Percentiles rank a stretch among this genome's conserved stretches.
phyloP scores from a whole-genome alignment of 2,113 vertebrate genomes.

The Apteryx owenii region DNA sequence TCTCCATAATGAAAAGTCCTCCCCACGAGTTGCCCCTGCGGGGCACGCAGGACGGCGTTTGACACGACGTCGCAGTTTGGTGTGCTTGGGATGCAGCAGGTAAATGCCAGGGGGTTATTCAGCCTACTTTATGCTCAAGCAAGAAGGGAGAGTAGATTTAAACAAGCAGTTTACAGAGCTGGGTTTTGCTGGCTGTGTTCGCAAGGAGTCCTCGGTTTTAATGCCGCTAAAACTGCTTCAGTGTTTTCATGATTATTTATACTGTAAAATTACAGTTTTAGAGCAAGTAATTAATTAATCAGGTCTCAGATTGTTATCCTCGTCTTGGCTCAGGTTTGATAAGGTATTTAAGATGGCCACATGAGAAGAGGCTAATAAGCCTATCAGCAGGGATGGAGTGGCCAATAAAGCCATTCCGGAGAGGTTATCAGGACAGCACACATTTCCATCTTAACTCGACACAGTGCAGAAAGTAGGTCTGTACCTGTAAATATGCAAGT shows the following conservation, averaged over 20 bases:
- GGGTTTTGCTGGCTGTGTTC: not conserved
- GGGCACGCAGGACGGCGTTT: not conserved
- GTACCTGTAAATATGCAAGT: not conserved
- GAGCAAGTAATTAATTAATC: conserved; percentile 83
- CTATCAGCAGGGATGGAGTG: conserved; percentile 73
- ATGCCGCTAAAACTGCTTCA: conserved; percentile 46
- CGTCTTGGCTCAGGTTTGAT: conserved; percentile 74
- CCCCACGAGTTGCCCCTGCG: accelerated
- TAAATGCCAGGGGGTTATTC: not conserved
- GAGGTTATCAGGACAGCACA: conserved; percentile 80
- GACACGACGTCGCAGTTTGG: not conserved
- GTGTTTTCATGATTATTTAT: conserved; percentile 57
- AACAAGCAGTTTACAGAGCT: not conserved
- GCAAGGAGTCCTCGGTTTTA: not conserved
- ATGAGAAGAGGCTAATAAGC: conserved; percentile 80
- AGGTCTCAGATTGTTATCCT: conserved; percentile 80
- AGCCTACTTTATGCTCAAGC: not conserved
- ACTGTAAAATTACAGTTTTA: conserved; percentile 80
- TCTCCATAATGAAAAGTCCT: not conserved
- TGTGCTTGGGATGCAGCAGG: not conserved
- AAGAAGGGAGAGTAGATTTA: not conserved
- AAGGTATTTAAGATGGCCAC: conserved; percentile 66
- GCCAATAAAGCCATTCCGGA: conserved; percentile 66
- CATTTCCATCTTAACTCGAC: conserved; percentile 72
- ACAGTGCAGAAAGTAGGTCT: conserved; percentile 49